Conservation (phyloP, 1,140 invertebrate species). For the Magallana gigas region DNA sequence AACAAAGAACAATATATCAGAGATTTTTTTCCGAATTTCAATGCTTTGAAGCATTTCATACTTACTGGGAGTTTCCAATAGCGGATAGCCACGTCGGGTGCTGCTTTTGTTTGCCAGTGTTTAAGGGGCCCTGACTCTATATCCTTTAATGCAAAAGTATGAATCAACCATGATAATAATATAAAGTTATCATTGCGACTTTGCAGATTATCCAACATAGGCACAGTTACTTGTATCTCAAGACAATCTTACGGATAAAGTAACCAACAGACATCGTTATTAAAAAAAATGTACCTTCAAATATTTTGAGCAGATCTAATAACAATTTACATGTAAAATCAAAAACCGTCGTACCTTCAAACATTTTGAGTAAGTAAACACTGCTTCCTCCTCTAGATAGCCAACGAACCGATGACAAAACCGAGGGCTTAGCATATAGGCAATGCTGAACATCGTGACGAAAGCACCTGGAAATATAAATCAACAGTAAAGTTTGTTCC, state of each 20-base stretch:
- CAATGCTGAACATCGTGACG: conserved; percentile 76
- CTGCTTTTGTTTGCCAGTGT: conserved; percentile 74
- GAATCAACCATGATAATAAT: too few relatives aligned
- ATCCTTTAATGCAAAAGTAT: conserved; percentile 58
- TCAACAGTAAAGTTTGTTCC: neutral
- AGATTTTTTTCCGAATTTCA: too few relatives aligned
- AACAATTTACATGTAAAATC: too few relatives aligned
- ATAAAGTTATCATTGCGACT: too few relatives aligned
- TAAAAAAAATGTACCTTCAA: too few relatives aligned
- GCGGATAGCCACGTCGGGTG: conserved; percentile 74
- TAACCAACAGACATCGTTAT: too few relatives aligned
- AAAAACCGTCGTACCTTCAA: conserved; percentile 69
- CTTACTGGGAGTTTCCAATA: conserved; percentile 78
- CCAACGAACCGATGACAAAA: conserved; percentile 80
- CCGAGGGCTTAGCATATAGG: conserved; percentile 76
- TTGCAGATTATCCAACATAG: too few relatives aligned
- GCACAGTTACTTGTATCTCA: too few relatives aligned
- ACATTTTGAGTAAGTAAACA: conserved; percentile 79
- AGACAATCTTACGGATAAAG: neutral
- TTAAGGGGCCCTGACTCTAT: conserved; percentile 68
- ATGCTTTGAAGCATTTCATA: conserved; percentile 13
- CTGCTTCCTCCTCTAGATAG: conserved; percentile 80
- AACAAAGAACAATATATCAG: too few relatives aligned
- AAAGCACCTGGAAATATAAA: conserved; percentile 69
- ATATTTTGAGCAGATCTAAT: too few relatives aligned